A percentile compares a stretch with the other conserved stretches of the same genome.
phyloP scores from a whole-genome alignment of 2,888 invertebrate species.

The Drosophila rubida region DNA sequence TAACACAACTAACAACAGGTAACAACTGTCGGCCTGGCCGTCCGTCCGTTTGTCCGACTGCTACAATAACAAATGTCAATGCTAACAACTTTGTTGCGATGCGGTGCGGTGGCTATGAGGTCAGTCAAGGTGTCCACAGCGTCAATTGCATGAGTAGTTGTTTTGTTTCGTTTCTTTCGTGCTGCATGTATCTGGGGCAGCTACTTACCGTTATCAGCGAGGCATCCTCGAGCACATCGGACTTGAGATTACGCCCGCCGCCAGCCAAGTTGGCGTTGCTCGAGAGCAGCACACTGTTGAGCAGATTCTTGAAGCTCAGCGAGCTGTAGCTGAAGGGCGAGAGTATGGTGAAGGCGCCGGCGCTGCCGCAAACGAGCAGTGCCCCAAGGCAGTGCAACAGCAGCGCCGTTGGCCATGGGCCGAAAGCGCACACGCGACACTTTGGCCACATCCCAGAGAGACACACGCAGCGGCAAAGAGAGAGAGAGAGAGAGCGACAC shows the following conservation, averaged over 20 bases:
- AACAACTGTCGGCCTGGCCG: conserved; percentile 12
- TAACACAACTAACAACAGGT: conserved; percentile 17
- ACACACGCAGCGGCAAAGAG: neutral
- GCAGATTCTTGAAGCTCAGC: conserved; percentile 82
- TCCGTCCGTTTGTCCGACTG: neutral
- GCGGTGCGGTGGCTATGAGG: conserved; percentile 7
- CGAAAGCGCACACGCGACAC: conserved; percentile 32
- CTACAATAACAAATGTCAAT: conserved; percentile 57
- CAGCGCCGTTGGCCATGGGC: conserved; percentile 71
- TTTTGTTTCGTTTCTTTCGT: neutral
- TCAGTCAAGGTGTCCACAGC: conserved; percentile 22
- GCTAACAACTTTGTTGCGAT: conserved; percentile 40
- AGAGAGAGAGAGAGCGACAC: conserved; percentile 3
- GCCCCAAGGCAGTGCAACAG: conserved; percentile 67
- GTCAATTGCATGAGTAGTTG: conserved; percentile 9
- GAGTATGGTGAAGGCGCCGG: conserved; percentile 80
- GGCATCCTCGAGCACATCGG: conserved; percentile 83
- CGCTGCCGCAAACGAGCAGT: conserved; percentile 71
- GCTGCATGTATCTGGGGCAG: neutral
- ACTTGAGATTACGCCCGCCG: conserved; percentile 83
- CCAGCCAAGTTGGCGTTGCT: conserved; percentile 83
- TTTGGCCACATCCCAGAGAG: conserved; percentile 43
- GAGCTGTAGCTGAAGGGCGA: conserved; percentile 83
- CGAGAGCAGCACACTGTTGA: conserved; percentile 82
- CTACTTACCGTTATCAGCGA: conserved; percentile 83